phyloP scores from a whole-genome alignment of 1,140 invertebrate species.

The Andrena cerasifolii region DNA sequence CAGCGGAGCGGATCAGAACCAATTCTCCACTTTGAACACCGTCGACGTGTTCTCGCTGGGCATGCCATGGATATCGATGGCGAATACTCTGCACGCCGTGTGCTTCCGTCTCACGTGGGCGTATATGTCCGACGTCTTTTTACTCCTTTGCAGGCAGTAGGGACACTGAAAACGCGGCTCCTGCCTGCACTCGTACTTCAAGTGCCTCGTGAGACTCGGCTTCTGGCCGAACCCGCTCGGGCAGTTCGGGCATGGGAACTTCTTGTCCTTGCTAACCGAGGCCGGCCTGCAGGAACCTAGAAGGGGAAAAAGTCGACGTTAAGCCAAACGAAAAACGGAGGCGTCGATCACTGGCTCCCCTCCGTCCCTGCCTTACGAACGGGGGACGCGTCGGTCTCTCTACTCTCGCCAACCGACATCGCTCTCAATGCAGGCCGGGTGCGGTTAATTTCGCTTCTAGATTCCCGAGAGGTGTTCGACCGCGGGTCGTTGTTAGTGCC shows the following conservation, averaged over 20 bases:
- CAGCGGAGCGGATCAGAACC: too few relatives aligned
- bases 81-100: conserved; percentile 7
- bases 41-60: too few relatives aligned
- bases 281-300: not conserved
- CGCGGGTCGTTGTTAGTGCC: not conserved
- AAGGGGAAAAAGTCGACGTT: conserved; percentile 19
- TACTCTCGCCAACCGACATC: too few relatives aligned
- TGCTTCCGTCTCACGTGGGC: conserved; percentile 67
- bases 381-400: not conserved
- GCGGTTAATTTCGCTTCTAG: not conserved
- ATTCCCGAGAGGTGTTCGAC: not conserved
- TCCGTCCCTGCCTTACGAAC: not conserved
- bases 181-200: conserved; percentile 74
- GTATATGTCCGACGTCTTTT: conserved; percentile 74
- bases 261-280: not conserved
- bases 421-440: too few relatives aligned
- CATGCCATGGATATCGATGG: conserved; percentile 28
- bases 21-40: too few relatives aligned
- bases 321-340: not conserved
- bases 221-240: conserved; percentile 55
- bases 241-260: conserved; percentile 62
- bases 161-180: conserved; percentile 83
- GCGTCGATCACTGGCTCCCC: not conserved
- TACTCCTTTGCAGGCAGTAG: conserved; percentile 78
- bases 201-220: conserved; percentile 65